A percentile compares a stretch with the other conserved stretches of the same genome.
Evolutionary conservation across 2,113 vertebrate species (phyloP).

Genomic region (Tupaia chinensis): DNA sequence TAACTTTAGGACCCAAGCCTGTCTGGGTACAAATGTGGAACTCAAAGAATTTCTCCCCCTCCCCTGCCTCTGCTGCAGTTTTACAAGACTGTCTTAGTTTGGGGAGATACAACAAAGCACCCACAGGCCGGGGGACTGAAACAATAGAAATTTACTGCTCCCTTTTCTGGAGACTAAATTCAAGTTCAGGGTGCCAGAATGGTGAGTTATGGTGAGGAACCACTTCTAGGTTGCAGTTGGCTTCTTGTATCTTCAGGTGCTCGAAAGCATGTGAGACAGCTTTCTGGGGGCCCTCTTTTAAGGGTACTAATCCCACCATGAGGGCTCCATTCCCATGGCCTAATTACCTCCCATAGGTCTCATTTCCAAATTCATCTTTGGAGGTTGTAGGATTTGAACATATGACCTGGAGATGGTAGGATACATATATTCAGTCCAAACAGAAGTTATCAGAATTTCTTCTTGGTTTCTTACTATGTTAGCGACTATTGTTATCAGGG

Average conservation of each 20-base stretch:
- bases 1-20: fast-evolving
- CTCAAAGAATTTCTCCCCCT: neutral
- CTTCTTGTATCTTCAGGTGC: neutral
- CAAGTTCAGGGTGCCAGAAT: neutral
- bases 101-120: no score
- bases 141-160: neutral
- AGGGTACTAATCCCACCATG: no score
- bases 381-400: neutral
- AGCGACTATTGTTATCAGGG: neutral
- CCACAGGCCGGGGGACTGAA: neutral
- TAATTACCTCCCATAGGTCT: neutral
- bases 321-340: neutral
- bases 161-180: neutral
- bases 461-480: neutral
- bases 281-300: neutral
- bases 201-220: neutral
- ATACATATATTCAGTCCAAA: neutral
- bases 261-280: neutral
- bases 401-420: neutral
- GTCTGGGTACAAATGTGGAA: neutral
- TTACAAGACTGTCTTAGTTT: neutral
- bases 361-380: neutral
- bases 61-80: neutral
- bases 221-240: neutral
- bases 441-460: neutral